A percentile compares a stretch with the other conserved stretches of the same genome.
Evolutionary conservation across 2,113 vertebrate species (phyloP).

Genomic region (Pogonocichla stellata): DNA sequence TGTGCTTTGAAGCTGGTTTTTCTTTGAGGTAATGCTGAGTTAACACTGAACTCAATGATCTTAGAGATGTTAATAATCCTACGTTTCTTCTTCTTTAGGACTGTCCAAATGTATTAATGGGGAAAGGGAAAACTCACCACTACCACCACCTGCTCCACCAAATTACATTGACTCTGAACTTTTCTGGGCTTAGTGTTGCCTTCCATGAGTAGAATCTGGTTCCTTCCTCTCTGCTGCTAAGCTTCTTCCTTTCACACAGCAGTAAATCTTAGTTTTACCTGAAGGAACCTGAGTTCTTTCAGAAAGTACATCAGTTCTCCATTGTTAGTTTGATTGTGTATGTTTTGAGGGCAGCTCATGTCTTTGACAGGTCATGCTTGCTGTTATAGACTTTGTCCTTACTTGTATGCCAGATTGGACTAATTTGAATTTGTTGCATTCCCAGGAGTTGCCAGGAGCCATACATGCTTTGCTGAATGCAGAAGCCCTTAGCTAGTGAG

Average conservation of each 20-base stretch:
- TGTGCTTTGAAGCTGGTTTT: background rate
- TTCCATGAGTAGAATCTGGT: background rate
- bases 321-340: background rate
- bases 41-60: background rate
- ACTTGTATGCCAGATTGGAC: background rate
- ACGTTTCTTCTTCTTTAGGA: background rate
- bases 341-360: background rate
- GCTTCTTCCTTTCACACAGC: background rate
- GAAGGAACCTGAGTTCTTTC: background rate
- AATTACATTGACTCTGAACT: background rate
- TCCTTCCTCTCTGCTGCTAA: background rate
- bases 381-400: background rate
- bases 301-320: background rate
- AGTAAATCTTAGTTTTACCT: background rate
- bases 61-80: background rate
- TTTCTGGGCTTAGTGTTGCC: rapidly evolving
- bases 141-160: no score
- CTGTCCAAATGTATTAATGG: background rate
- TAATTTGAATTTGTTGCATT: background rate
- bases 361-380: background rate
- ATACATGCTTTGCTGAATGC: background rate
- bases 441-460: background rate
- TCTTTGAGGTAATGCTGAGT: background rate
- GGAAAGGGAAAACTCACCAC: background rate
- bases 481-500: background rate